Percentiles rank a stretch among this genome's conserved stretches.
phyloP scores from a whole-genome alignment of 2,888 invertebrate genomes.

The Xylota sylvarum region DNA sequence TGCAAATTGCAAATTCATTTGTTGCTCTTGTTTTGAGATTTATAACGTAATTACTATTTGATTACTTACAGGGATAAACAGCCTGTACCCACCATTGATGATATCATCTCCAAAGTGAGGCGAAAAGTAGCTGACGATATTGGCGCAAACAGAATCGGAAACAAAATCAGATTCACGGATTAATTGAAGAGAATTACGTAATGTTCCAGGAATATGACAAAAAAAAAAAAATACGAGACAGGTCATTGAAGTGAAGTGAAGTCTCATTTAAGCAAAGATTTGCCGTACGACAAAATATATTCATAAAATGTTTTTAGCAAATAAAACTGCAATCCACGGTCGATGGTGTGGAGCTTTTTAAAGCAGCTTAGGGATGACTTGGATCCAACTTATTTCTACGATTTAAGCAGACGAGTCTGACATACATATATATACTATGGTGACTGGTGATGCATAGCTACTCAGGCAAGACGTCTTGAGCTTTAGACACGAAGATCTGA shows the following conservation, averaged over 20 bases:
- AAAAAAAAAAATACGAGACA: slow-evolving; percentile 2
- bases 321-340: no score
- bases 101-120: slow-evolving; percentile 44
- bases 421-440: no score
- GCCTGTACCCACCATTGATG: slow-evolving; percentile 31
- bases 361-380: no score
- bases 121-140: background rate
- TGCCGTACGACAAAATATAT: background rate
- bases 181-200: slow-evolving; percentile 21
- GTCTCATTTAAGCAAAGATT: background rate
- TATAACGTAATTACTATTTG: slow-evolving; percentile 31
- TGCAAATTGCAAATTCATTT: background rate
- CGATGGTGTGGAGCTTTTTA: no score
- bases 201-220: slow-evolving; percentile 21
- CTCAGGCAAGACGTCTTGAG: no score
- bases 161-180: background rate
- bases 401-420: no score
- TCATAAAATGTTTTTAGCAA: no score
- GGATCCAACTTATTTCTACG: no score
- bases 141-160: background rate
- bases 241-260: background rate
- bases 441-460: no score
- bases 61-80: slow-evolving; percentile 20
- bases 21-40: slow-evolving; percentile 14
- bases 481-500: no score